Conservation (phyloP, 2,113 vertebrate species). For the Mirounga angustirostris region DNA sequence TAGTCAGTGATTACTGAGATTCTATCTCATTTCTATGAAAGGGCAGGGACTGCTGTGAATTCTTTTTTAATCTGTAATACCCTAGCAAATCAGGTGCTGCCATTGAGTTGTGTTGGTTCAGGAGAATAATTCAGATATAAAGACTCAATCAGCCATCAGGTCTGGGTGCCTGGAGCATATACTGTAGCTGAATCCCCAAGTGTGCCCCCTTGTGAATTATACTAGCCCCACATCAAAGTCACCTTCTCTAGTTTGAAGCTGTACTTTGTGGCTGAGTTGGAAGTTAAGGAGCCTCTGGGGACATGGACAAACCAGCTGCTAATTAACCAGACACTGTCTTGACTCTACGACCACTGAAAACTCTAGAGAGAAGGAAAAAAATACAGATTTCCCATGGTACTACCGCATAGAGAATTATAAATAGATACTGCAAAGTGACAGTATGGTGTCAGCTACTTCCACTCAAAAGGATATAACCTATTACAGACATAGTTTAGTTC, state of each 20-base stretch:
- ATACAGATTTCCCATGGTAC: constrained; percentile 39
- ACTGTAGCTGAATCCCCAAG: not conserved
- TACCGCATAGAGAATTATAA: constrained; percentile 43
- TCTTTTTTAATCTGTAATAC: not conserved
- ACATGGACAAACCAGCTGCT: constrained; percentile 50
- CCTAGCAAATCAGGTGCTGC: not conserved
- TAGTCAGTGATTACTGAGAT: not conserved
- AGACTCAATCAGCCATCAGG: not conserved
- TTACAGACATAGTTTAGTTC: not conserved
- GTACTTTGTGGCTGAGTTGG: not conserved
- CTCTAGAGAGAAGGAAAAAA: constrained; percentile 54
- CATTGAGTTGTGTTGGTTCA: not conserved
- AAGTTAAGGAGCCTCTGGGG: constrained; percentile 34
- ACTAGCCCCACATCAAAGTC: not conserved
- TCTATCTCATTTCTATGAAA: not conserved
- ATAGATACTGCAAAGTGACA: constrained; percentile 47
- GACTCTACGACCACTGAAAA: not conserved
- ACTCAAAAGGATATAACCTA: constrained; percentile 30
- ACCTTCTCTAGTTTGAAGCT: constrained; percentile 9
- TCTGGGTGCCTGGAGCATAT: not conserved
- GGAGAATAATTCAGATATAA: constrained; percentile 28
- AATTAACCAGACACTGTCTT: constrained; percentile 62
- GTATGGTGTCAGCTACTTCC: constrained; percentile 1
- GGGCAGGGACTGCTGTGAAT: not conserved
- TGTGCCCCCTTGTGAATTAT: not conserved